These are phyloP conservation scores for Caenorhabditis briggsae DNA, from an alignment of 1,140 invertebrate genomes.

Conservation along the genomic window DNA sequence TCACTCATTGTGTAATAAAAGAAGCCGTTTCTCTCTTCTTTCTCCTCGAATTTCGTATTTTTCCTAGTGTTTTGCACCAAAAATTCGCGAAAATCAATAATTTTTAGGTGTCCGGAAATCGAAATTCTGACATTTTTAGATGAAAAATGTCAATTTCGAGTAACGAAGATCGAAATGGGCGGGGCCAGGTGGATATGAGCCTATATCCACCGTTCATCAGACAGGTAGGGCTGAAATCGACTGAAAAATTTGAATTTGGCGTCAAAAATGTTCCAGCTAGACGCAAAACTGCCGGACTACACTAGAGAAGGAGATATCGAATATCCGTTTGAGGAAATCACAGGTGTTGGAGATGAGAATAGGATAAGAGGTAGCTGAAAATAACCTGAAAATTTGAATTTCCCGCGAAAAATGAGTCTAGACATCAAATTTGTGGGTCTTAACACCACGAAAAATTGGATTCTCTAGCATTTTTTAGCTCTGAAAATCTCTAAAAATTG, in stretches of 20 bases:
- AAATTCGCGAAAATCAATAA: not conserved
- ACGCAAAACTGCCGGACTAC: constrained; percentile 67
- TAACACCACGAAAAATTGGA: too few species aligned
- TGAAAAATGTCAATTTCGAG: constrained; percentile 35
- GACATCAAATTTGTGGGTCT: too few species aligned
- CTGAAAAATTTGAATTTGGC: not conserved
- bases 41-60: constrained; percentile 10
- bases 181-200: constrained; percentile 27
- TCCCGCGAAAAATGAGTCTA: not conserved
- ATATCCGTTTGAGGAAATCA: constrained; percentile 76
- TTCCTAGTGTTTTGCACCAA: not conserved
- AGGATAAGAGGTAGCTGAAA: constrained; percentile 54
- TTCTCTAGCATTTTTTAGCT: too few species aligned
- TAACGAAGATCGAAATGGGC: constrained; percentile 25
- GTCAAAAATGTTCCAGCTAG: constrained; percentile 50
- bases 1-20: constrained; percentile 6
- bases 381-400: constrained; percentile 61
- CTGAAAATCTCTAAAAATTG: not conserved
- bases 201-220: constrained; percentile 25
- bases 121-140: constrained; percentile 1
- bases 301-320: constrained; percentile 74
- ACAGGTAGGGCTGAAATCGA: not conserved
- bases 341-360: constrained; percentile 74
- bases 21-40: not conserved
- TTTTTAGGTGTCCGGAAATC: constrained; percentile 1